These are phyloP conservation scores for Coregonus suidteri DNA, from an alignment of 2,797 vertebrate genomes.

Conservation along the genomic window DNA sequence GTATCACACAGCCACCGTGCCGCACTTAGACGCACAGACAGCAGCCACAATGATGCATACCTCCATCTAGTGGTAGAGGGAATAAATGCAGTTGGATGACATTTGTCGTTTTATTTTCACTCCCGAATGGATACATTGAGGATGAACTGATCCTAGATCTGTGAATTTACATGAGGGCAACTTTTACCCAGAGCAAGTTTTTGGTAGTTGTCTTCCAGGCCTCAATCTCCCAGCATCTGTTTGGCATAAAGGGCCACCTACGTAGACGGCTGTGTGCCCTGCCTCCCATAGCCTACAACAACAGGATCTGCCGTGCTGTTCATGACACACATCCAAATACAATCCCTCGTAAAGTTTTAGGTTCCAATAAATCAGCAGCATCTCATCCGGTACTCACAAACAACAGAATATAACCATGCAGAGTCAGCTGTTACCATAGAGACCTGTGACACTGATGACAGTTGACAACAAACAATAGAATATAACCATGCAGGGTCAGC, in stretches of 20 bases:
- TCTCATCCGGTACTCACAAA: constrained; percentile 38
- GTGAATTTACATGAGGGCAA: background rate
- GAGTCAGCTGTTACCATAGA: background rate
- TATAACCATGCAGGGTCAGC: too few species aligned
- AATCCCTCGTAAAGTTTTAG: background rate
- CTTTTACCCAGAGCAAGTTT: background rate
- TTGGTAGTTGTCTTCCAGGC: background rate
- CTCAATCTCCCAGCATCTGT: constrained; percentile 51
- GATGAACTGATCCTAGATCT: background rate
- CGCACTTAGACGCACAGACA: background rate
- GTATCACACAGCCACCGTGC: too few species aligned
- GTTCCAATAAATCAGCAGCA: constrained; percentile 54
- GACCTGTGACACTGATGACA: background rate
- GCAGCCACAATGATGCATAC: constrained; percentile 45
- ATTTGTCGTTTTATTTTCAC: background rate
- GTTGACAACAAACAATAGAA: constrained; percentile 6
- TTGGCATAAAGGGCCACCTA: constrained; percentile 61
- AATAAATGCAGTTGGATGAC: background rate
- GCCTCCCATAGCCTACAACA: constrained; percentile 19
- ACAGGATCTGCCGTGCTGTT: constrained; percentile 41
- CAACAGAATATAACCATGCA: constrained; percentile 17
- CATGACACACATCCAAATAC: constrained; percentile 21
- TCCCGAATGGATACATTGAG: background rate
- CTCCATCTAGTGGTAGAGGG: constrained; percentile 69
- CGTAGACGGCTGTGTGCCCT: constrained; percentile 39